phyloP scores from a whole-genome alignment of 2,113 vertebrate species.

The Xiphias gladius region DNA sequence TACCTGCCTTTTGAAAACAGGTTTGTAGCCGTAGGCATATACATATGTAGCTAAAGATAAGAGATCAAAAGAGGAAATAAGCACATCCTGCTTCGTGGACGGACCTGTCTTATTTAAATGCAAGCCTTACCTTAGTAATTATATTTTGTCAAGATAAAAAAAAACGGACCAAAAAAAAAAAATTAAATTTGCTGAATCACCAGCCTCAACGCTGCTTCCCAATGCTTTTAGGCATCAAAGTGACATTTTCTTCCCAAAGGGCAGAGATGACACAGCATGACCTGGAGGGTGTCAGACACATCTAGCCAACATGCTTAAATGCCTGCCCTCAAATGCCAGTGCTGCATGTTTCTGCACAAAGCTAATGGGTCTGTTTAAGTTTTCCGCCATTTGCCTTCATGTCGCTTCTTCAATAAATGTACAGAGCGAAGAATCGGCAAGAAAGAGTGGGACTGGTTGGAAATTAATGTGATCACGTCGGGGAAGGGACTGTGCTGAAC shows the following conservation, averaged over 20 bases:
- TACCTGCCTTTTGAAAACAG: neutral
- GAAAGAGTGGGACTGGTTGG: conserved; percentile 34
- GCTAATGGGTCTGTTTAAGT: conserved; percentile 19
- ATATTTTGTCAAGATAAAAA: neutral
- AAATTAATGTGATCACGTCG: conserved; percentile 68
- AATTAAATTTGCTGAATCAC: neutral
- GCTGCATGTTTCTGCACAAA: conserved; percentile 39
- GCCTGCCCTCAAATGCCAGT: conserved; percentile 50
- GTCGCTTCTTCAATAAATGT: conserved; percentile 60
- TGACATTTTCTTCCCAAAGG: conserved; percentile 62
- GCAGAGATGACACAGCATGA: conserved; percentile 52
- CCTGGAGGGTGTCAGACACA: conserved; percentile 45
- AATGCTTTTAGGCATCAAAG: conserved; percentile 27
- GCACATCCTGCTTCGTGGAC: neutral
- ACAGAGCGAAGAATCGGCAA: conserved; percentile 30
- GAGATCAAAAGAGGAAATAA: neutral
- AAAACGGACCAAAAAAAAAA: neutral
- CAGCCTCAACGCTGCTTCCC: neutral
- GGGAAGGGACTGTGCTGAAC: conserved; percentile 57
- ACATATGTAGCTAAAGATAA: neutral
- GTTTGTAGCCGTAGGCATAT: too few species aligned
- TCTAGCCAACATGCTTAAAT: conserved; percentile 56
- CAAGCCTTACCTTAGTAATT: neutral
- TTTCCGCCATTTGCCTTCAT: conserved; percentile 44
- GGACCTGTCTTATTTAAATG: neutral